Percentiles rank a stretch among this genome's conserved stretches.
These are phyloP conservation scores for Aeoliscus strigatus DNA, from an alignment of 2,797 vertebrate genomes.

Conservation along the genomic window DNA sequence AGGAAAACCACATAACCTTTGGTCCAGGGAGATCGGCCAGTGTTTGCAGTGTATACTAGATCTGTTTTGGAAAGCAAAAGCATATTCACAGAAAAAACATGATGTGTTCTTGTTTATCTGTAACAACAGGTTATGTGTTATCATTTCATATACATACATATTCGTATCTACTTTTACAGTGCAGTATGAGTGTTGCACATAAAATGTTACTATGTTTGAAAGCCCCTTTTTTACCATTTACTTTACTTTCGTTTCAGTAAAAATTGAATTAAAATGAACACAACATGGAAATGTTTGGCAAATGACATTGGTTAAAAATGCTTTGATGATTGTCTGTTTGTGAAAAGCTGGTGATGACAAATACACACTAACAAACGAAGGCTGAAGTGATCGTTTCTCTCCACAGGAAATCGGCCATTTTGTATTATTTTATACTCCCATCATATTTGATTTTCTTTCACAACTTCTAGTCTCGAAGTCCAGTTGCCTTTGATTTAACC, in stretches of 20 bases:
- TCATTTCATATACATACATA: too few relatives aligned
- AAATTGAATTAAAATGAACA: conserved; percentile 7
- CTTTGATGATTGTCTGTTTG: conserved; percentile 14
- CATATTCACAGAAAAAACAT: too few relatives aligned
- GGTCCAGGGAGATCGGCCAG: conserved; percentile 12
- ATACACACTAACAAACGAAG: conserved; percentile 21
- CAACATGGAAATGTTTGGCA: neutral
- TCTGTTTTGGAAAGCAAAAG: conserved; percentile 14
- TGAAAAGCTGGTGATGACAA: conserved; percentile 18
- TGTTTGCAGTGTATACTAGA: neutral
- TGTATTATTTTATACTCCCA: conserved; percentile 20
- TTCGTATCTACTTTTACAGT: too few relatives aligned
- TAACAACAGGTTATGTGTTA: conserved; percentile 5
- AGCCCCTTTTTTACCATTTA: too few relatives aligned
- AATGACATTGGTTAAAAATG: neutral
- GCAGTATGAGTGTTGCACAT: too few relatives aligned
- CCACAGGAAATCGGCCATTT: conserved; percentile 11
- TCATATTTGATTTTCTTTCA: conserved; percentile 28
- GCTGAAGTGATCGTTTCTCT: conserved; percentile 9
- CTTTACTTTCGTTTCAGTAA: neutral
- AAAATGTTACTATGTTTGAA: too few relatives aligned
- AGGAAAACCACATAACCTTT: conserved; percentile 1
- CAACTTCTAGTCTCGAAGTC: too few relatives aligned
- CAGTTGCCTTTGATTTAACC: too few relatives aligned
- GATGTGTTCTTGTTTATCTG: too few relatives aligned